Conservation (phyloP, 2,888 invertebrate species). For the Hetaerina titia region DNA sequence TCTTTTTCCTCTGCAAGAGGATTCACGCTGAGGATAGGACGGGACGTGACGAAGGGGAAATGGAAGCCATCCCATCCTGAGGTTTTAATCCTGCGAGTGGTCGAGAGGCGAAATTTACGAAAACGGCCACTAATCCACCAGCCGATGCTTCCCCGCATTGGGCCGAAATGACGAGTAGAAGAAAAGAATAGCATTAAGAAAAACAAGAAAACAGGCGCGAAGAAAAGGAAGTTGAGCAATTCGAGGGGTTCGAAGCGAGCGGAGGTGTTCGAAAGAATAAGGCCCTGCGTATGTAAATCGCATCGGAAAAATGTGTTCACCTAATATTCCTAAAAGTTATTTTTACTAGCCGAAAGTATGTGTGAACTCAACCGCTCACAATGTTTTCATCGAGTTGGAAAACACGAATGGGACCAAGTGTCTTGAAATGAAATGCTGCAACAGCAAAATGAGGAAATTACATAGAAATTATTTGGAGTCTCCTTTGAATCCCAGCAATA, state of each 20-base stretch:
- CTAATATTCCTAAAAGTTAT: not conserved
- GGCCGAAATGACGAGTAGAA: not conserved
- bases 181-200: not conserved
- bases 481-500: no score
- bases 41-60: not conserved
- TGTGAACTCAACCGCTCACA: no score
- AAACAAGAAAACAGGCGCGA: not conserved
- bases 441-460: no score
- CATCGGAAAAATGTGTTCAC: not conserved
- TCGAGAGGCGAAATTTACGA: constrained; percentile 16
- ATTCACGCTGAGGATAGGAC: not conserved
- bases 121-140: not conserved
- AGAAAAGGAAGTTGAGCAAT: not conserved
- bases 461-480: no score
- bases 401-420: no score
- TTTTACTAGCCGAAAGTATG: not conserved
- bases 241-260: not conserved
- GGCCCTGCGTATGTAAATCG: not conserved
- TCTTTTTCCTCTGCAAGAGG: not conserved
- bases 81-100: constrained; percentile 49
- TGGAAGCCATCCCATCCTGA: not conserved
- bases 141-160: no score
- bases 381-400: no score
- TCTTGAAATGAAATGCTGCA: no score
- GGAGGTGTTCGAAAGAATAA: not conserved